Conservation (phyloP, 2,797 vertebrate genomes). For the Babyrousa celebensis region DNA sequence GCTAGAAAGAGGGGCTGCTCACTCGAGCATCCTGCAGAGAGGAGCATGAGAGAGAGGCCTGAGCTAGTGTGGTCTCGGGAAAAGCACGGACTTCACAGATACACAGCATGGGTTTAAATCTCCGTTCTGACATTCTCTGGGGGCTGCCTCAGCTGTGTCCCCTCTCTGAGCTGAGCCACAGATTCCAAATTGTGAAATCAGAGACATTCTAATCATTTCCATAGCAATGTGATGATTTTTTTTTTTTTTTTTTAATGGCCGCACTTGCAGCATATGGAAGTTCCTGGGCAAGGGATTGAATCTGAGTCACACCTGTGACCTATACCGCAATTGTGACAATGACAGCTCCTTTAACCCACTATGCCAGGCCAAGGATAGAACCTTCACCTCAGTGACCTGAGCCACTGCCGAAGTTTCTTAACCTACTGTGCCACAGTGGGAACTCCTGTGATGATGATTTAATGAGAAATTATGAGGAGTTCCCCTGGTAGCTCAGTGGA, state of each 20-base stretch:
- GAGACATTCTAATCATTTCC: neutral
- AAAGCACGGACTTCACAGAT: neutral
- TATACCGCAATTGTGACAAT: no score
- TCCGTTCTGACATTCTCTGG: neutral
- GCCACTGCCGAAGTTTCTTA: no score
- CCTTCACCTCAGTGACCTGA: no score
- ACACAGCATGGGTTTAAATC: neutral
- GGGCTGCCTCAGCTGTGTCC: neutral
- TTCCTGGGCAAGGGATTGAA: no score
- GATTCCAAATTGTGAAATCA: neutral
- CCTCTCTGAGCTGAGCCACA: neutral
- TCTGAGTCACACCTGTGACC: no score
- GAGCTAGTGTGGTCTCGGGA: rapidly evolving
- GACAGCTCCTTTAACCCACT: no score
- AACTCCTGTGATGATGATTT: no score
- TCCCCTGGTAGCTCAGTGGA: no score
- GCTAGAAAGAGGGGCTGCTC: neutral
- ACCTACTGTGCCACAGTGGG: no score
- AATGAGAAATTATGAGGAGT: neutral
- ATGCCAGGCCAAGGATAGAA: no score
- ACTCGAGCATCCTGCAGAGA: neutral
- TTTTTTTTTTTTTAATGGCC: no score
- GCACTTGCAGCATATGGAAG: no score
- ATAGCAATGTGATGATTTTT: neutral
- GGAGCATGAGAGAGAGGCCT: rapidly evolving